Conservation (phyloP, 1,140 invertebrate species). For the Halotydeus destructor region DNA sequence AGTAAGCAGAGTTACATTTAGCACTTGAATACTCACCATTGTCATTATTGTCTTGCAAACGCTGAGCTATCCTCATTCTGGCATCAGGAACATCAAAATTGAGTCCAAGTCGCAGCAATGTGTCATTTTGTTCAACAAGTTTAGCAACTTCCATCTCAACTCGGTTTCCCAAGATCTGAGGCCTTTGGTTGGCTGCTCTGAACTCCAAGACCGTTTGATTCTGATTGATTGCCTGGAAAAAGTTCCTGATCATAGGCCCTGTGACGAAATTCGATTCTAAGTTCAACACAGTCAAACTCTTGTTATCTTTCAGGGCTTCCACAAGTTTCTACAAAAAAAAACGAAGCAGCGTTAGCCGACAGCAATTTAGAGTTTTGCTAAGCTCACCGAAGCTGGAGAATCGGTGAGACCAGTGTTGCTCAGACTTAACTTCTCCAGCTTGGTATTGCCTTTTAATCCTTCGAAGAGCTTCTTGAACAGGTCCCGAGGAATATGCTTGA, state of each 20-base stretch:
- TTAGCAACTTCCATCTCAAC: constrained; percentile 93
- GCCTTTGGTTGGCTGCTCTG: constrained; percentile 85
- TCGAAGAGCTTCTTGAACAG: constrained; percentile 74
- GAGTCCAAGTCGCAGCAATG: constrained; percentile 68
- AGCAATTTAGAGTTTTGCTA: not conserved
- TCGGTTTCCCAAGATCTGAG: constrained; percentile 82
- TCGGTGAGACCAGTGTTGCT: constrained; percentile 84
- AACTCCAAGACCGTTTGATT: constrained; percentile 76
- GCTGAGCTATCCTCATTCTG: constrained; percentile 67
- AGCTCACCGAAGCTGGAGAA: constrained; percentile 40
- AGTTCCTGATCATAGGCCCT: constrained; percentile 44
- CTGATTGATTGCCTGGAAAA: constrained; percentile 61
- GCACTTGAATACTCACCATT: constrained; percentile 27
- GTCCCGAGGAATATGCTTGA: constrained; percentile 95
- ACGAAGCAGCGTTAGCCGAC: not conserved
- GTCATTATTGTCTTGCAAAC: constrained; percentile 87
- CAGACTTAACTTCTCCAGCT: constrained; percentile 71
- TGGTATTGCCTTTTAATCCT: constrained; percentile 66
- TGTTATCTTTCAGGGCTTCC: constrained; percentile 64
- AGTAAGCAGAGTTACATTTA: too few relatives aligned
- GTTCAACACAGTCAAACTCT: constrained; percentile 66
- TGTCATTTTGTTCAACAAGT: constrained; percentile 75
- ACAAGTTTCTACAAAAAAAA: constrained; percentile 31
- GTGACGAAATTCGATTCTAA: constrained; percentile 90
- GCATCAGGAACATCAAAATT: constrained; percentile 91